Evolutionary conservation across 2,797 vertebrate species (phyloP).

Genomic region (Hipposideros larvatus): DNA sequence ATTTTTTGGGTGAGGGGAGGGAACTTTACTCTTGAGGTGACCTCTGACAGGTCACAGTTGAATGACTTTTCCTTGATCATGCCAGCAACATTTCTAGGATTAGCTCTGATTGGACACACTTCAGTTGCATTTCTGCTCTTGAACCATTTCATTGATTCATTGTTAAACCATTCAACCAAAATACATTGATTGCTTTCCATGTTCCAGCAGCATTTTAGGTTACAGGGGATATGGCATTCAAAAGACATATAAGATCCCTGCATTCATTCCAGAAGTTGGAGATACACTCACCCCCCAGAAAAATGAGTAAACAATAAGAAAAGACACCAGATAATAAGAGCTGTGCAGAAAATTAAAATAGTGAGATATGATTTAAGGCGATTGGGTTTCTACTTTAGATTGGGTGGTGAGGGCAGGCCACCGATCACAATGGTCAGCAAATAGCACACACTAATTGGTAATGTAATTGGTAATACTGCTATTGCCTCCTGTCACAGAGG

Average conservation of each 20-base stretch:
- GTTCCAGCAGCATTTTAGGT: neutral
- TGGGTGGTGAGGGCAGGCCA: neutral
- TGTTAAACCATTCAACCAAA: neutral
- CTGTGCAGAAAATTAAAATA: neutral
- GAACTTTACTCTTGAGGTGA: neutral
- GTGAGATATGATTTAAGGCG: neutral
- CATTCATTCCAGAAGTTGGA: neutral
- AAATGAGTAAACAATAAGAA: constrained; percentile 16
- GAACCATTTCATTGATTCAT: neutral
- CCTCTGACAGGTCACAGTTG: neutral
- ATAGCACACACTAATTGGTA: too few relatives aligned
- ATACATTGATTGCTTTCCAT: neutral
- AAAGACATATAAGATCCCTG: neutral
- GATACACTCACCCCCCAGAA: neutral
- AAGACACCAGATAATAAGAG: neutral
- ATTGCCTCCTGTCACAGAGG: neutral
- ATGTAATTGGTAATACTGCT: too few relatives aligned
- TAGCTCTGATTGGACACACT: neutral
- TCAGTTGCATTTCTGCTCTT: neutral
- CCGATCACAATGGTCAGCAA: neutral
- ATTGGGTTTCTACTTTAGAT: neutral
- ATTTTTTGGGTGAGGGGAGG: neutral
- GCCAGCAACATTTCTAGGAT: neutral
- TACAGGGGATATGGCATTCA: neutral
- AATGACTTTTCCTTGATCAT: neutral